Evolutionary conservation across 2,888 invertebrate species (phyloP).

Genomic region (Callyntrura sp.): DNA sequence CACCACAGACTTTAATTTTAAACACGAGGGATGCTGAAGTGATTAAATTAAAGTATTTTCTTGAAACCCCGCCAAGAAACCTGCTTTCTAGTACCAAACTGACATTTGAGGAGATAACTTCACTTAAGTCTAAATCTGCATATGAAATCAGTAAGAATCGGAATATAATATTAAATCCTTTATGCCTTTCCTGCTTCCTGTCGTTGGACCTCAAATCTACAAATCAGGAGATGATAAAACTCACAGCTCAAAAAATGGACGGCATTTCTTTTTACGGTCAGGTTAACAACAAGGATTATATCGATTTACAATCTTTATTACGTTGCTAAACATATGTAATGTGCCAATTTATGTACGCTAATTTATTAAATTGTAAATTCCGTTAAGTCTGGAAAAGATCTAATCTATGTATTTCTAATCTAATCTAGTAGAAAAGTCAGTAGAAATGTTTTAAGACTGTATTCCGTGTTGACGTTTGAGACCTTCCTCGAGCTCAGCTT

Average conservation of each 20-base stretch:
- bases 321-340: not conserved
- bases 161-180: not conserved
- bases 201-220: not conserved
- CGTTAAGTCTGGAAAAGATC: not conserved
- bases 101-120: not conserved
- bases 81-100: no score
- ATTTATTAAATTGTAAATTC: not conserved
- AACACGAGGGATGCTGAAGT: not conserved
- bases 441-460: not conserved
- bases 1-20: not conserved
- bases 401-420: not conserved
- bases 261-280: not conserved
- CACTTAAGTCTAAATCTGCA: not conserved
- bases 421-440: conserved; percentile 4
- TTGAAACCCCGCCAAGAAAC: not conserved
- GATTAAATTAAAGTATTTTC: not conserved
- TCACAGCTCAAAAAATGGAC: not conserved
- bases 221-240: not conserved
- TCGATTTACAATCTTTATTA: not conserved
- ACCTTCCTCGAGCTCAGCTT: conserved; percentile 88
- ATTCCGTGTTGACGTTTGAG: conserved; percentile 89
- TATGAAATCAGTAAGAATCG: not conserved
- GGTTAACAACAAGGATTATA: not conserved
- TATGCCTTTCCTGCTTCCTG: not conserved
- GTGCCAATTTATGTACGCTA: not conserved